Conservation (phyloP, 2,113 vertebrate genomes). For the Cephalopholis sonnerati region DNA sequence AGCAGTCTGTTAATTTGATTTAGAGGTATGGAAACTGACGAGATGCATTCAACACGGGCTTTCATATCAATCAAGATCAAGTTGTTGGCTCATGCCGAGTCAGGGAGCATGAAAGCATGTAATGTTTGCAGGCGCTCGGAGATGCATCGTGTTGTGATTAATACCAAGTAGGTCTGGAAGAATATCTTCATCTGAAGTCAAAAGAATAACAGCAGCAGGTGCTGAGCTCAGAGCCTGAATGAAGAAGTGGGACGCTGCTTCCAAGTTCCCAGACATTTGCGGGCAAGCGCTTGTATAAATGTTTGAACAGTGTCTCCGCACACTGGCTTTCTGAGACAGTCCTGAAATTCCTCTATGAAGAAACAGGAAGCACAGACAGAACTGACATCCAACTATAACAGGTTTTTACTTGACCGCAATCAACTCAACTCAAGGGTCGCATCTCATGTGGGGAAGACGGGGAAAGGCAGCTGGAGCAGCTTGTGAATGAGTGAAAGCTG, state of each 20-base stretch:
- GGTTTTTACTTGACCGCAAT: constrained; percentile 20
- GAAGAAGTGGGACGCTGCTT: constrained; percentile 24
- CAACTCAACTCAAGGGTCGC: background rate
- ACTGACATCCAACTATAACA: constrained; percentile 19
- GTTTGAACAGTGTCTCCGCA: constrained; percentile 71
- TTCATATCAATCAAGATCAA: constrained; percentile 23
- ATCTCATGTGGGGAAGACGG: no score
- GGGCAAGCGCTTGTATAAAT: constrained; percentile 65
- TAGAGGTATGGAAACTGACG: constrained; percentile 2
- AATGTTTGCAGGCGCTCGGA: background rate
- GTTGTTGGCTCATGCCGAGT: background rate
- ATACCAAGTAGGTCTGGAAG: constrained; percentile 17
- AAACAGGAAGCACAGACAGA: constrained; percentile 17
- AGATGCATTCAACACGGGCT: background rate
- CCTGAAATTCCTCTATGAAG: constrained; percentile 46
- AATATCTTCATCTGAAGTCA: constrained; percentile 14
- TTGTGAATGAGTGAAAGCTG: constrained; percentile 5
- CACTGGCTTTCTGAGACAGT: constrained; percentile 34
- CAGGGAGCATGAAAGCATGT: constrained; percentile 11
- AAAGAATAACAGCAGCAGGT: constrained; percentile 60
- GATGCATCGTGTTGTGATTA: constrained; percentile 28
- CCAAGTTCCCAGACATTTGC: constrained; percentile 44
- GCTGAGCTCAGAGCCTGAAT: constrained; percentile 24
- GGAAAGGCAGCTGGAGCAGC: background rate
- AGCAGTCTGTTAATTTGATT: constrained; percentile 49